A percentile compares a stretch with the other conserved stretches of the same genome.
Evolutionary conservation across 2,888 invertebrate genomes (phyloP).

Genomic region (Caenorhabditis panamensis): DNA sequence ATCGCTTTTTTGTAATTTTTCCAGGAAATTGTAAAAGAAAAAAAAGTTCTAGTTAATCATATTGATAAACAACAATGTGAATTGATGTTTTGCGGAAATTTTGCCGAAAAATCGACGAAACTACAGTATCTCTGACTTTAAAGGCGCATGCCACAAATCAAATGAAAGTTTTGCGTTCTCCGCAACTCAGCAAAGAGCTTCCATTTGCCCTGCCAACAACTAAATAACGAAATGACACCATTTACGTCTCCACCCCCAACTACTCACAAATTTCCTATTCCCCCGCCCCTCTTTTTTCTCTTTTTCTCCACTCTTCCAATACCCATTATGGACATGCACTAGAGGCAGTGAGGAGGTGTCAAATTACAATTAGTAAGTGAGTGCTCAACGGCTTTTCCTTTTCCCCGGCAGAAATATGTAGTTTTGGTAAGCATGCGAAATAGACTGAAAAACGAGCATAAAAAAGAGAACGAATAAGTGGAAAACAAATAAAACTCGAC

Average conservation of each 20-base stretch:
- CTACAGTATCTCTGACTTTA: too few species aligned
- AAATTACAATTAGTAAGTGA: not conserved
- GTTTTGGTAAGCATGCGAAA: not conserved
- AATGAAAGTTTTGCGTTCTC: not conserved
- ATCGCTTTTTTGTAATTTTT: too few species aligned
- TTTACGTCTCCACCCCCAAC: not conserved
- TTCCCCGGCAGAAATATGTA: not conserved
- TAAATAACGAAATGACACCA: not conserved
- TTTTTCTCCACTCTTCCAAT: too few species aligned
- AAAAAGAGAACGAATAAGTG: not conserved
- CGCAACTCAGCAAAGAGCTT: not conserved
- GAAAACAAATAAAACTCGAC: conserved; percentile 6
- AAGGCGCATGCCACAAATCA: too few species aligned
- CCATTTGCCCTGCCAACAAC: not conserved
- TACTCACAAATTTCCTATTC: too few species aligned
- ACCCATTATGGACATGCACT: not conserved
- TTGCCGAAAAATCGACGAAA: too few species aligned
- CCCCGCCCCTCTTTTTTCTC: too few species aligned
- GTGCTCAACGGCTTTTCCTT: too few species aligned
- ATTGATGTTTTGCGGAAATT: too few species aligned
- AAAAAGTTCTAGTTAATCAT: too few species aligned
- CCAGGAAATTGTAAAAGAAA: too few species aligned
- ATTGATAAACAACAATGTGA: too few species aligned
- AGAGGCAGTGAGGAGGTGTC: not conserved
- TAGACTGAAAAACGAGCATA: not conserved